phyloP scores from a whole-genome alignment of 1,140 invertebrate species.

The Dolichoris vasculosae region DNA sequence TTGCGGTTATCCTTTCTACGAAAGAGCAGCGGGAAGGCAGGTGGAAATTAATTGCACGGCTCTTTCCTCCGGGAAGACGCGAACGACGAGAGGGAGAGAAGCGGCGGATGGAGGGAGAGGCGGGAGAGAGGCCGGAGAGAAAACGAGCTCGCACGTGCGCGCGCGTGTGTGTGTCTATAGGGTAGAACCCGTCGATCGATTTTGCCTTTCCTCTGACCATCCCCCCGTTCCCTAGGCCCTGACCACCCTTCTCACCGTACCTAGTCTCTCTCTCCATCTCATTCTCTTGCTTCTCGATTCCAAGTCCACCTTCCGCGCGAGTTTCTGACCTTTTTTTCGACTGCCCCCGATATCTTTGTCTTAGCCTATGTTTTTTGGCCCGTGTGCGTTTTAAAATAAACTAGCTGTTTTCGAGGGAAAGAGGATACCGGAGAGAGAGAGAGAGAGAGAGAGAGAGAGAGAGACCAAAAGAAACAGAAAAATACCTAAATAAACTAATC shows the following conservation, averaged over 20 bases:
- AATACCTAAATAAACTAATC: not conserved
- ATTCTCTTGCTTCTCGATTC: conserved; percentile 6
- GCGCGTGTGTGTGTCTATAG: conserved; percentile 58
- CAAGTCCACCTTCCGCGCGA: conserved; percentile 31
- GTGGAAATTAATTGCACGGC: conserved; percentile 70
- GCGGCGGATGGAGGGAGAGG: not conserved
- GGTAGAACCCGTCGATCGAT: conserved; percentile 70
- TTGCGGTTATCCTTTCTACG: conserved; percentile 58
- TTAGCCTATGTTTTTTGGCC: conserved; percentile 37
- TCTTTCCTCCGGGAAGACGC: conserved; percentile 42
- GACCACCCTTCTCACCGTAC: not conserved
- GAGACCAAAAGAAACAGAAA: not conserved
- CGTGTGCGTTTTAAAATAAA: conserved; percentile 24
- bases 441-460: not conserved
- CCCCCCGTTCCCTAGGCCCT: conserved; percentile 32
- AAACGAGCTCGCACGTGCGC: conserved; percentile 46
- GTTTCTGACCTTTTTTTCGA: conserved; percentile 39
- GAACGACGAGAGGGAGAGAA: not conserved
- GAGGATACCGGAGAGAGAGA: not conserved
- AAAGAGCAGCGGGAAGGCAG: conserved; percentile 64
- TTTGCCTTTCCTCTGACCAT: conserved; percentile 57
- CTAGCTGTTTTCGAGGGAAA: not conserved
- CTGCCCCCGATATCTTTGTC: conserved; percentile 35
- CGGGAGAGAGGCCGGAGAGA: not conserved
- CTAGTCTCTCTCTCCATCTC: not conserved